These are phyloP conservation scores for Temnothorax nylanderi DNA, from an alignment of 1,140 invertebrate genomes.

Conservation along the genomic window DNA sequence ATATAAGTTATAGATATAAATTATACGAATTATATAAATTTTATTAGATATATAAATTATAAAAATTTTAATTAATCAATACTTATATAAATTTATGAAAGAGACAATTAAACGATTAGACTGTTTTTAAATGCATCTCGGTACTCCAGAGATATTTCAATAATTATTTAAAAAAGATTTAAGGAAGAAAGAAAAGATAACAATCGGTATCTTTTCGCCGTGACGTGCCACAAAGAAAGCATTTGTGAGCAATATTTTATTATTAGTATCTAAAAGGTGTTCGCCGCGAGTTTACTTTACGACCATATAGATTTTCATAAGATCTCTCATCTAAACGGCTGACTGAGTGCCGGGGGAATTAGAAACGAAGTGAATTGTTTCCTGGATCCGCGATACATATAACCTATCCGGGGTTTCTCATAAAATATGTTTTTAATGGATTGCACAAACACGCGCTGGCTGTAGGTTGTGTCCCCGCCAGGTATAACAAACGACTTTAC, in stretches of 20 bases:
- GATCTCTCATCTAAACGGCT: background rate
- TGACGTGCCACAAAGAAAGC: too few species aligned
- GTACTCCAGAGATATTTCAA: background rate
- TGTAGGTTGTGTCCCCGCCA: background rate
- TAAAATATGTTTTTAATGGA: conserved; percentile 33
- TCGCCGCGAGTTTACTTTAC: background rate
- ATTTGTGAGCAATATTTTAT: background rate
- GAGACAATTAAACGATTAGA: background rate
- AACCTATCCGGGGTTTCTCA: background rate
- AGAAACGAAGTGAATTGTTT: background rate
- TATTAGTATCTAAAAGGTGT: conserved; percentile 14
- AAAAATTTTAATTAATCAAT: background rate
- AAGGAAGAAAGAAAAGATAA: background rate
- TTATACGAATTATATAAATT: conserved; percentile 19
- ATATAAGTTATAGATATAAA: too few species aligned
- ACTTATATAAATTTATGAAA: background rate
- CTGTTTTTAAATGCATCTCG: background rate
- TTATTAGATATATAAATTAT: background rate
- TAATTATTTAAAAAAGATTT: background rate
- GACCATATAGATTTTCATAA: background rate
- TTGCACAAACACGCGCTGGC: background rate
- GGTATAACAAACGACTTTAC: background rate
- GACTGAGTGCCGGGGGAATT: background rate
- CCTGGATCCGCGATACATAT: background rate
- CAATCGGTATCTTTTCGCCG: background rate